These are phyloP conservation scores for Clepsis dumicolana DNA, from an alignment of 2,888 invertebrate species.

Conservation along the genomic window DNA sequence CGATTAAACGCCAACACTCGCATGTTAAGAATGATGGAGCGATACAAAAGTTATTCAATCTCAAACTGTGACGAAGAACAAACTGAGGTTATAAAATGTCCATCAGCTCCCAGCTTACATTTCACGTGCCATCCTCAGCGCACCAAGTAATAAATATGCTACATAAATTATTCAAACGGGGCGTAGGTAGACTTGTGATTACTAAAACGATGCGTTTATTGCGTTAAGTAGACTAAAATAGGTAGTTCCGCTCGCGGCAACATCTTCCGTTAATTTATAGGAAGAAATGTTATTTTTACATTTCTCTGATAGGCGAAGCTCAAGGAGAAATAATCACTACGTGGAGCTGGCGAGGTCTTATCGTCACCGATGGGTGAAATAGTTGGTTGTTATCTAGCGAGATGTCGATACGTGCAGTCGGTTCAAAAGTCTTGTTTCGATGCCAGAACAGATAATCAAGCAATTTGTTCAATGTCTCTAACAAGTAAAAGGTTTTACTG, in stretches of 20 bases:
- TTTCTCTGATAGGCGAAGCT: slow-evolving; percentile 25
- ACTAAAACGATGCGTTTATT: slow-evolving; percentile 41
- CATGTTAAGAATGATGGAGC: slow-evolving; percentile 43
- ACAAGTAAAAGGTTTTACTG: not conserved
- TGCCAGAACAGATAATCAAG: slow-evolving; percentile 6
- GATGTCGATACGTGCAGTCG: slow-evolving; percentile 5
- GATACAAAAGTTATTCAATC: slow-evolving; percentile 43
- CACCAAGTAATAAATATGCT: slow-evolving; percentile 31
- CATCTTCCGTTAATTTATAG: slow-evolving; percentile 36
- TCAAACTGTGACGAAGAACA: slow-evolving; percentile 34
- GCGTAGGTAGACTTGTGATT: slow-evolving; percentile 39
- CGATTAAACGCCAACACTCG: slow-evolving; percentile 42
- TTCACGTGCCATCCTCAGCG: slow-evolving; percentile 20
- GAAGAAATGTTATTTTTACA: slow-evolving; percentile 21
- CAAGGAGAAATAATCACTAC: too few species aligned
- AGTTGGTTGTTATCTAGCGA: slow-evolving; percentile 15
- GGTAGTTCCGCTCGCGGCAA: slow-evolving; percentile 21
- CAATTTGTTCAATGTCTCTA: not conserved
- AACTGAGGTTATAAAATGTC: slow-evolving; percentile 31
- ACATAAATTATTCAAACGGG: slow-evolving; percentile 32
- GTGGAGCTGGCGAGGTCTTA: slow-evolving; percentile 5
- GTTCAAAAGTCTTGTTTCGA: slow-evolving; percentile 8
- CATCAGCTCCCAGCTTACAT: not conserved
- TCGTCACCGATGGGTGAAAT: slow-evolving; percentile 15
- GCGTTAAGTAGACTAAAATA: slow-evolving; percentile 41